A percentile compares a stretch with the other conserved stretches of the same genome.
Evolutionary conservation across 2,888 invertebrate genomes (phyloP).

Genomic region (Corbicula japonica): DNA sequence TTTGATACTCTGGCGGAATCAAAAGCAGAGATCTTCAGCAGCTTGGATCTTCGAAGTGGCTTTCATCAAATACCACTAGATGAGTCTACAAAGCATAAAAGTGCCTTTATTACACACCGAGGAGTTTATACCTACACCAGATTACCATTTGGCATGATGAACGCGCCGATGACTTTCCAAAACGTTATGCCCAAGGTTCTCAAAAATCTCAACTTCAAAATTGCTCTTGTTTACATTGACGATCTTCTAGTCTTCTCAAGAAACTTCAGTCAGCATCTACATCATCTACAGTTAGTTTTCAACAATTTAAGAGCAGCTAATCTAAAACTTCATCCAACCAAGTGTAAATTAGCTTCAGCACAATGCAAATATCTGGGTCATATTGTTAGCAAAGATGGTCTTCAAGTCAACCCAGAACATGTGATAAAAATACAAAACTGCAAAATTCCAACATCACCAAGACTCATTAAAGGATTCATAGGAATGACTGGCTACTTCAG

Average conservation of each 20-base stretch:
- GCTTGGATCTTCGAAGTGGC: slow-evolving; percentile 40
- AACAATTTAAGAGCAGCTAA: slow-evolving; percentile 36
- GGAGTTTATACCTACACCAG: slow-evolving; percentile 44
- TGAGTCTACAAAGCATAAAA: slow-evolving; percentile 34
- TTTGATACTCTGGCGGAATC: slow-evolving; percentile 49
- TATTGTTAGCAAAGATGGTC: slow-evolving; percentile 47
- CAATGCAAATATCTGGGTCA: slow-evolving; percentile 53
- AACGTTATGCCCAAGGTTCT: slow-evolving; percentile 41
- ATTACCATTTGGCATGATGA: slow-evolving; percentile 52
- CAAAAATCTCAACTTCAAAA: slow-evolving; percentile 45
- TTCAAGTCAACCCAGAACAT: slow-evolving; percentile 35
- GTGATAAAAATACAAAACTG: slow-evolving; percentile 8
- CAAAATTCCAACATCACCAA: slow-evolving; percentile 23
- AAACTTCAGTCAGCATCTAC: slow-evolving; percentile 44
- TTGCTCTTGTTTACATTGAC: slow-evolving; percentile 56
- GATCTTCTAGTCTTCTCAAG: slow-evolving; percentile 50
- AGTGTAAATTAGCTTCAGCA: slow-evolving; percentile 49
- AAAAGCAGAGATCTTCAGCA: slow-evolving; percentile 25
- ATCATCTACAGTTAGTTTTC: slow-evolving; percentile 47
- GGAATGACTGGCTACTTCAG: slow-evolving; percentile 45
- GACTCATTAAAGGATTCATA: slow-evolving; percentile 41
- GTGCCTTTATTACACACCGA: slow-evolving; percentile 39
- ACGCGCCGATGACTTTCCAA: slow-evolving; percentile 48
- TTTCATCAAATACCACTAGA: slow-evolving; percentile 51
- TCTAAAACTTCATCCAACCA: slow-evolving; percentile 52